A percentile compares a stretch with the other conserved stretches of the same genome.
Conservation (phyloP, 2,888 invertebrate species). For the Eupithecia centaureata region DNA sequence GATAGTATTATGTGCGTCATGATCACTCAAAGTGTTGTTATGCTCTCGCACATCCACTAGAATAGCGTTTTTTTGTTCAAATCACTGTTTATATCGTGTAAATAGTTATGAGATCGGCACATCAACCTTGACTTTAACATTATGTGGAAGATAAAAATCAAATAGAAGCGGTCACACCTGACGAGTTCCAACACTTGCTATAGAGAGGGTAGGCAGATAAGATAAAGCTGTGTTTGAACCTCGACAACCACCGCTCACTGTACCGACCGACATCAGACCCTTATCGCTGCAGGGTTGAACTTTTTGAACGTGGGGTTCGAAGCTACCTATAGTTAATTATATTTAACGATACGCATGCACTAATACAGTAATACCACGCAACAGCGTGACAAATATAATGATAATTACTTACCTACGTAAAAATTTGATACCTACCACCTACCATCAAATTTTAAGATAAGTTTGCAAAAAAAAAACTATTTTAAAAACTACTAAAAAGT, state of each 20-base stretch:
- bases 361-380: slow-evolving; percentile 14
- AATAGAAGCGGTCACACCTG: slow-evolving; percentile 24
- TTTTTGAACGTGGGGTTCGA: slow-evolving; percentile 24
- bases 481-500: no score
- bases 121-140: slow-evolving; percentile 7
- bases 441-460: no score
- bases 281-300: slow-evolving; percentile 39
- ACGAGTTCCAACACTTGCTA: slow-evolving; percentile 24
- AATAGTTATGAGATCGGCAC: background rate
- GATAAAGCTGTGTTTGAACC: slow-evolving; percentile 73
- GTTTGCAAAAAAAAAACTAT: no score
- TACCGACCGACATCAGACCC: slow-evolving; percentile 16
- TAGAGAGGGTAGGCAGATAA: slow-evolving; percentile 40
- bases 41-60: no score
- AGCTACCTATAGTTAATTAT: background rate
- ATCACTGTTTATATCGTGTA: background rate
- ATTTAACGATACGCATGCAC: background rate
- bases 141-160: slow-evolving; percentile 10
- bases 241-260: slow-evolving; percentile 69
- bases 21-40: no score
- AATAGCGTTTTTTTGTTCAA: no score
- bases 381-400: no score
- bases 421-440: no score
- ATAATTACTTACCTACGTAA: no score
- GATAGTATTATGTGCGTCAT: no score